phyloP scores from a whole-genome alignment of 2,797 vertebrate species.

The Pseudopleuronectes americanus region DNA sequence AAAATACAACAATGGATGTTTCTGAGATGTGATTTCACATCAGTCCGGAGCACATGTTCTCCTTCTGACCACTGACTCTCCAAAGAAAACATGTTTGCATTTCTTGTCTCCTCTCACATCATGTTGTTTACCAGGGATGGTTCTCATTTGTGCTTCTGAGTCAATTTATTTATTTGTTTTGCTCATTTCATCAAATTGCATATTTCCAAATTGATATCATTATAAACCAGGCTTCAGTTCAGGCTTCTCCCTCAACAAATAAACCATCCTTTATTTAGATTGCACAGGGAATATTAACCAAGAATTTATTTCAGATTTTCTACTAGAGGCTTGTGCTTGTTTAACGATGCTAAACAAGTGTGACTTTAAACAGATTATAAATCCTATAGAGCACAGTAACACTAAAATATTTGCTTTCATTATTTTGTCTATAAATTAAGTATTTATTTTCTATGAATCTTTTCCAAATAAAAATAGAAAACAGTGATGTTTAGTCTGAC shows the following conservation, averaged over 20 bases:
- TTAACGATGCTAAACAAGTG: constrained; percentile 1
- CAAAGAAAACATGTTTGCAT: not conserved
- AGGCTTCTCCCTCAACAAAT: constrained; percentile 25
- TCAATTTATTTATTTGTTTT: constrained; percentile 2
- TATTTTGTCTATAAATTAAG: not conserved
- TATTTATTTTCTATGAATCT: not conserved
- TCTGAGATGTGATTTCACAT: constrained; percentile 14
- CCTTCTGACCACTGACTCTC: not conserved
- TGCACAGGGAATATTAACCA: not conserved
- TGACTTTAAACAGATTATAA: no score
- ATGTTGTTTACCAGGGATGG: constrained; percentile 9
- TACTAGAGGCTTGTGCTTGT: constrained; percentile 4
- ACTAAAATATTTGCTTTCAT: no score
- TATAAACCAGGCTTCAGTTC: constrained; percentile 20
- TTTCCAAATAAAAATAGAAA: not conserved
- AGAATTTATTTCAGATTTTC: constrained; percentile 17
- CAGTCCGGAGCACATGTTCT: not conserved
- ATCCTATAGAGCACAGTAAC: no score
- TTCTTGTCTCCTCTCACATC: not conserved
- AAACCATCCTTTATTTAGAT: constrained; percentile 22
- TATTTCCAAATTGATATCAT: constrained; percentile 21
- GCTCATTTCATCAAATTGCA: constrained; percentile 13
- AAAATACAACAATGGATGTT: constrained; percentile 15
- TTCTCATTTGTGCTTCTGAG: constrained; percentile 13
- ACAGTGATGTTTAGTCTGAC: no score